These are phyloP conservation scores for Aspidapion aeneum DNA, from an alignment of 2,888 invertebrate genomes.

Conservation along the genomic window DNA sequence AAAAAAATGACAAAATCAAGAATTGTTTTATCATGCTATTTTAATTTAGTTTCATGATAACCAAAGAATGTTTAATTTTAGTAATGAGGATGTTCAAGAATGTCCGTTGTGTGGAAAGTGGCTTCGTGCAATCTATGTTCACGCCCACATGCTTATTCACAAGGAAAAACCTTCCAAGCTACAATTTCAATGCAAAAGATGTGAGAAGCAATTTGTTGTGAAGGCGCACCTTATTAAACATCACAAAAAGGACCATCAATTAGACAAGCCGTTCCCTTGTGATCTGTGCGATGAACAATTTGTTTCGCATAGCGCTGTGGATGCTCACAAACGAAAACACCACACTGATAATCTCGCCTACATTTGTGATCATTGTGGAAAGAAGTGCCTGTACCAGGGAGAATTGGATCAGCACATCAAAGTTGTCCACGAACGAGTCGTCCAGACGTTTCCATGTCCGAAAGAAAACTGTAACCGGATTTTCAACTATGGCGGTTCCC, in stretches of 20 bases:
- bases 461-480: slow-evolving; percentile 21
- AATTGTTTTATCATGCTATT: no score
- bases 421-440: slow-evolving; percentile 7
- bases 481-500: slow-evolving; percentile 18
- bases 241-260: background rate
- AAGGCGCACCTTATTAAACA: background rate
- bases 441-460: background rate
- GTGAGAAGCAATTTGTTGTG: background rate
- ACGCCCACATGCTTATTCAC: background rate
- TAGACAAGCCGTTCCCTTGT: slow-evolving; percentile 11
- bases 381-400: slow-evolving; percentile 57
- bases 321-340: slow-evolving; percentile 52
- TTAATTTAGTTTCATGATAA: no score
- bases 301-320: slow-evolving; percentile 56
- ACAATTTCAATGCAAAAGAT: background rate
- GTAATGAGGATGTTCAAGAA: background rate
- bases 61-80: background rate
- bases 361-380: slow-evolving; percentile 57
- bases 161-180: background rate
- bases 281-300: slow-evolving; percentile 47
- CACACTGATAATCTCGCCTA: slow-evolving; percentile 60
- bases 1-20: no score
- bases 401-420: slow-evolving; percentile 54
- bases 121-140: background rate
- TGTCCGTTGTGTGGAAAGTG: background rate